A percentile compares a stretch with the other conserved stretches of the same genome.
These are phyloP conservation scores for Volucella zonaria DNA, from an alignment of 2,888 invertebrate species.

Conservation along the genomic window DNA sequence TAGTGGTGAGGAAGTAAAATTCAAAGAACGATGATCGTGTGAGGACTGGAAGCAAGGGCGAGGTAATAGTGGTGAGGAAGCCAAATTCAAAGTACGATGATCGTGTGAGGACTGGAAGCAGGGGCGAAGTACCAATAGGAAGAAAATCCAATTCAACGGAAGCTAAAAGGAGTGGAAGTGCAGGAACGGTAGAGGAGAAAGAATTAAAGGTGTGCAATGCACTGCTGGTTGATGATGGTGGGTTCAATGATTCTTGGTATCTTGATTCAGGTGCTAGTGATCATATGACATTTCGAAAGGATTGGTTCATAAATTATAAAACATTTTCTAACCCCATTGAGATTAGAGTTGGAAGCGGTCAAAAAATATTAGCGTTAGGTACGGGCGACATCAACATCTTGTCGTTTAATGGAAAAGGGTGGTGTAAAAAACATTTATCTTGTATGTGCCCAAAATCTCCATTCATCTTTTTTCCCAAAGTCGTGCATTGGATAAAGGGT, in stretches of 20 bases:
- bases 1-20: not conserved
- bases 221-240: no score
- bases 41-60: conserved; percentile 14
- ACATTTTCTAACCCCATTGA: not conserved
- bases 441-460: not conserved
- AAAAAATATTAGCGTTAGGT: no score
- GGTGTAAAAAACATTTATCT: not conserved
- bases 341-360: no score
- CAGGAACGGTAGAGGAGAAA: no score
- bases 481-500: no score
- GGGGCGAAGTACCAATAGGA: not conserved
- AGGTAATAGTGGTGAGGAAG: not conserved
- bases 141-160: not conserved
- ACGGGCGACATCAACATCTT: conserved; percentile 33
- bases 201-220: no score
- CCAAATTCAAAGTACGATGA: not conserved
- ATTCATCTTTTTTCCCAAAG: no score
- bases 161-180: no score
- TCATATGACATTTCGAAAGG: not conserved
- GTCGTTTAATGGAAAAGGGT: conserved; percentile 4
- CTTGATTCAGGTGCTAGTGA: no score
- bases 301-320: not conserved
- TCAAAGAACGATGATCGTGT: not conserved
- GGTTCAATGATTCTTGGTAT: no score
- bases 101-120: conserved; percentile 6